Conservation (phyloP, 2,113 vertebrate genomes). For the Ursus arctos region DNA sequence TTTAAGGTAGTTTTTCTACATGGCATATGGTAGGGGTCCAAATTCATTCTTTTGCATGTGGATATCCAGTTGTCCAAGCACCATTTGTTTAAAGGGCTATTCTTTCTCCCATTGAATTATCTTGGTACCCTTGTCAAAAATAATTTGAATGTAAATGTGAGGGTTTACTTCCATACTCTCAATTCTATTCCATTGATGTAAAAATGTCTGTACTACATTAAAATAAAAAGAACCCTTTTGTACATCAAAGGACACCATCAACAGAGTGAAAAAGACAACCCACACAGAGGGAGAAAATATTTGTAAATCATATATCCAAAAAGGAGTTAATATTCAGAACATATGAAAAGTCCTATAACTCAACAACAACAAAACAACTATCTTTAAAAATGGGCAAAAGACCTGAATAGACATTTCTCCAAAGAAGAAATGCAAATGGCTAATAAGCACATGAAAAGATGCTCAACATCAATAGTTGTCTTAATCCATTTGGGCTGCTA, state of each 20-base stretch:
- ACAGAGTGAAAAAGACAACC: not conserved
- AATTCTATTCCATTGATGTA: not conserved
- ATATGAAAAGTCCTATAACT: not conserved
- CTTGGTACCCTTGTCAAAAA: not conserved
- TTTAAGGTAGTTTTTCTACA: not conserved
- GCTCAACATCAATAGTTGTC: not conserved
- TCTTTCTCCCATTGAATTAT: not conserved
- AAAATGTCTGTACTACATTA: not conserved
- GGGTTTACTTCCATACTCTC: not conserved
- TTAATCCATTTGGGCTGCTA: not conserved
- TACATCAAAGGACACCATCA: not conserved
- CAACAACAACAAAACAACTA: not conserved
- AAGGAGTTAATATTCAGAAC: not conserved
- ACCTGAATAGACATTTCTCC: not conserved
- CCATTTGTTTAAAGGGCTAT: not conserved
- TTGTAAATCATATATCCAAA: not conserved
- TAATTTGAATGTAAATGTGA: not conserved
- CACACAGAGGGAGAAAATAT: not conserved
- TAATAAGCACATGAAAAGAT: not conserved
- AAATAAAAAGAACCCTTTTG: not conserved
- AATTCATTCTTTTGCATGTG: not conserved
- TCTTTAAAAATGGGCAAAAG: not conserved
- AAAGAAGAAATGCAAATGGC: not conserved
- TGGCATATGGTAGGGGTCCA: not conserved
- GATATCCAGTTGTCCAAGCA: not conserved